Conservation (phyloP, 2,888 invertebrate genomes). For the Cerceris ruficornis region DNA sequence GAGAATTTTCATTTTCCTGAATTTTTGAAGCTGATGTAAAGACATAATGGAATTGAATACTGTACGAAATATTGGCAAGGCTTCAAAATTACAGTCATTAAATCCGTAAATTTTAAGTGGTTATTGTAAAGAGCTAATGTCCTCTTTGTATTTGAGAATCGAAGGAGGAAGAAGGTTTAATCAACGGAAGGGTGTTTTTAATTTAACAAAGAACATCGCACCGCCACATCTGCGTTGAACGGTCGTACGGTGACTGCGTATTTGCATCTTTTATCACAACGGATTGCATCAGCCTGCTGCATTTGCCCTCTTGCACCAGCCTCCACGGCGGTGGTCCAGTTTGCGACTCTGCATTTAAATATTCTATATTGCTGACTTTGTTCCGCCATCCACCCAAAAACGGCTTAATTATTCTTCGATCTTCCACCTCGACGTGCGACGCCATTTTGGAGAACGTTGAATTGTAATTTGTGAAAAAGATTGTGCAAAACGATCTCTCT, state of each 20-base stretch:
- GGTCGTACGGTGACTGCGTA: conserved; percentile 83
- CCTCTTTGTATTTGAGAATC: not conserved
- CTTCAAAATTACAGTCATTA: no score
- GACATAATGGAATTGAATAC: no score
- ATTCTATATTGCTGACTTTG: conserved; percentile 87
- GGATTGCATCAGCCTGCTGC: conserved; percentile 87
- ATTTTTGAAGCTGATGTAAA: not conserved
- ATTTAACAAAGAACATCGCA: conserved; percentile 44
- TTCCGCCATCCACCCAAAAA: conserved; percentile 92
- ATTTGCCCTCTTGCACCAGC: conserved; percentile 82
- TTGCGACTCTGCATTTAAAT: conserved; percentile 92
- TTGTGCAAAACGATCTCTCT: not conserved
- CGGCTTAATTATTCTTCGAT: conserved; percentile 85
- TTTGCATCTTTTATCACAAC: conserved; percentile 83
- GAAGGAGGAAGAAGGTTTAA: conserved; percentile 1
- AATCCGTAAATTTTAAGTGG: no score
- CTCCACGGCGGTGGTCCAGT: conserved; percentile 86
- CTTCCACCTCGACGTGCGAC: conserved; percentile 84
- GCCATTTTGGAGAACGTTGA: conserved; percentile 21
- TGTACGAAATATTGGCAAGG: no score
- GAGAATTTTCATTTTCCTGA: not conserved
- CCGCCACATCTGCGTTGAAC: conserved; percentile 85
- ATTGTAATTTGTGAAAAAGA: not conserved
- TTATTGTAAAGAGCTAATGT: no score
- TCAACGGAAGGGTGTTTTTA: not conserved